A percentile compares a stretch with the other conserved stretches of the same genome.
phyloP scores from a whole-genome alignment of 2,888 invertebrate species.

The Chloroclystis v-ata region DNA sequence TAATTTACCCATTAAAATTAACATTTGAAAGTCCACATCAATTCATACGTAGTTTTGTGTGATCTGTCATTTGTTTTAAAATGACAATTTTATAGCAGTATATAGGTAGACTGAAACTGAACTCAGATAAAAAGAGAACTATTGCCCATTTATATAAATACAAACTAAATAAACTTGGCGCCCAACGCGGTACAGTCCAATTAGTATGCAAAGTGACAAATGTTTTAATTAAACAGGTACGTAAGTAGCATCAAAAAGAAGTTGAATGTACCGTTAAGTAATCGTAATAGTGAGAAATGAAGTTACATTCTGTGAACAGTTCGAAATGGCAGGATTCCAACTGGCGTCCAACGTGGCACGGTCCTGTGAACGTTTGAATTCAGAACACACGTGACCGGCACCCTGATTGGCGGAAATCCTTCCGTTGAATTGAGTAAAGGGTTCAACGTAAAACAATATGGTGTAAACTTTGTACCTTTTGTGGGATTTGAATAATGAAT shows the following conservation, averaged over 20 bases:
- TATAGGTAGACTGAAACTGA: no score
- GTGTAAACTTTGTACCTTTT: conserved; percentile 11
- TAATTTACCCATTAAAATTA: no score
- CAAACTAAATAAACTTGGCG: background rate
- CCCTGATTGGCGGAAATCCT: conserved; percentile 4
- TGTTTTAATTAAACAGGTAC: background rate
- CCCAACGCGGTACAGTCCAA: background rate
- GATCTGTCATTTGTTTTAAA: no score
- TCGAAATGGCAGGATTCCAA: conserved; percentile 11
- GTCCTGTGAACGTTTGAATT: conserved; percentile 12
- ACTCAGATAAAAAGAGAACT: no score
- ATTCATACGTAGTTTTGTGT: no score
- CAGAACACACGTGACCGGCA: conserved; percentile 9
- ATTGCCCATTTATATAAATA: no score
- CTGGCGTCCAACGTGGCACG: conserved; percentile 19
- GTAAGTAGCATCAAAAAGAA: background rate
- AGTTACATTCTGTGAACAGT: background rate
- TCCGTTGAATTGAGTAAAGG: conserved; percentile 8
- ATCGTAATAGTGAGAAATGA: background rate
- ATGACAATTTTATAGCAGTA: no score
- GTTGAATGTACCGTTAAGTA: no score
- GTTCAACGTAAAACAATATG: conserved; percentile 8
- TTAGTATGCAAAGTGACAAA: conserved; percentile 1
- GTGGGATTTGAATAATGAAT: conserved; percentile 1
- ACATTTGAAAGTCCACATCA: no score